A percentile compares a stretch with the other conserved stretches of the same genome.
phyloP scores from a whole-genome alignment of 2,113 vertebrate species.

The Chrysemys picta region DNA sequence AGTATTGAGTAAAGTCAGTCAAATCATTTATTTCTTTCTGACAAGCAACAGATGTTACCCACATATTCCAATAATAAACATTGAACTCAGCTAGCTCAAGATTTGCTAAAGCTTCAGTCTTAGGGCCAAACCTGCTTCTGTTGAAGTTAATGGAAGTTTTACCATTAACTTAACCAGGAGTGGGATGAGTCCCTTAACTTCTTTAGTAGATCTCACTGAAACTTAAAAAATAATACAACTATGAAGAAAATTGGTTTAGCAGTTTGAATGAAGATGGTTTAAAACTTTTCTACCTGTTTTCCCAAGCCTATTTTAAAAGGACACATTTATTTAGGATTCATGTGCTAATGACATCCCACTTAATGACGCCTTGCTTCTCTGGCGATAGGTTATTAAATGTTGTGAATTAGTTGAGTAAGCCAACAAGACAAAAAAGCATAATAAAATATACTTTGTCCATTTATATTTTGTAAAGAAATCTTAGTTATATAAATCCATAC shows the following conservation, averaged over 20 bases:
- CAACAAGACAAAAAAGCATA: neutral
- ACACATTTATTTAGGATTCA: neutral
- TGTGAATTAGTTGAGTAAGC: neutral
- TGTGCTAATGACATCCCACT: neutral
- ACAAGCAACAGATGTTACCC: neutral
- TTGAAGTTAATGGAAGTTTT: neutral
- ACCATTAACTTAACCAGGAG: neutral
- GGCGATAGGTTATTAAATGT: neutral
- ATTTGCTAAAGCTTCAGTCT: neutral
- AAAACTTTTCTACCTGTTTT: neutral
- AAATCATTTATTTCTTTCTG: neutral
- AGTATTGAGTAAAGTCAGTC: neutral
- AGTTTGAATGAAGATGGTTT: neutral
- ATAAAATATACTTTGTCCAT: neutral
- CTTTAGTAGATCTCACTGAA: neutral
- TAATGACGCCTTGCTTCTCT: neutral
- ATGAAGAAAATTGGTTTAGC: neutral
- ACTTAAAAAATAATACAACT: neutral
- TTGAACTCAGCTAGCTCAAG: neutral
- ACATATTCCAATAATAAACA: neutral
- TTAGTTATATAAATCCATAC: neutral
- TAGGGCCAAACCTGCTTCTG: rapidly evolving
- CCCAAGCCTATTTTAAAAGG: neutral
- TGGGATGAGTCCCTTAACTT: neutral
- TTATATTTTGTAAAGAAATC: neutral